Conservation (phyloP, 92 coral and sea anemone genomes). For the Porites evermanni region DNA sequence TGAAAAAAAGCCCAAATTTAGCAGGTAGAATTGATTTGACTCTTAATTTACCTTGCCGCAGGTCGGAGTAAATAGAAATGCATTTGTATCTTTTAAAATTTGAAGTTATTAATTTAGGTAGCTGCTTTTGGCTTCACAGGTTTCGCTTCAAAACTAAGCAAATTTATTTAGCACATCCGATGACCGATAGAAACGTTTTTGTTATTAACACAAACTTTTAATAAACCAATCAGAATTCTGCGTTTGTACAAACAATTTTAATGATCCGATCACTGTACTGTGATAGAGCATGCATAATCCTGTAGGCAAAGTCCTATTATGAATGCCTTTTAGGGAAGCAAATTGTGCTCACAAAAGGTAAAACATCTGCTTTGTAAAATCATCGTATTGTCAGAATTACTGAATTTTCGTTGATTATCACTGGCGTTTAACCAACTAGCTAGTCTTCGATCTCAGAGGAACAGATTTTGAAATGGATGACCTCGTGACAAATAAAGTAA, state of each 20-base stretch:
- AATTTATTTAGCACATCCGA: constrained; percentile 15
- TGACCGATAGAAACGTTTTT: neutral
- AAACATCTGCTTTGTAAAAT: constrained; percentile 22
- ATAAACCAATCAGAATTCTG: constrained; percentile 6
- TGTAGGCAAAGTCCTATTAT: neutral
- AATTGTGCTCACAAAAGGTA: neutral
- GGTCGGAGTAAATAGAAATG: neutral
- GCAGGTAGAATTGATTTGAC: too few species aligned
- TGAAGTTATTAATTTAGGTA: neutral
- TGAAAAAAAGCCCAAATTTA: neutral
- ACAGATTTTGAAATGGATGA: constrained; percentile 54
- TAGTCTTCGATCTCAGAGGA: neutral
- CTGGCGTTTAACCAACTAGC: neutral
- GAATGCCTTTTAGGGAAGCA: neutral
- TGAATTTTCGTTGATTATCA: neutral
- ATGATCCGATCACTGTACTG: neutral
- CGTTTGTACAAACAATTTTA: neutral
- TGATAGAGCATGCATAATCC: neutral
- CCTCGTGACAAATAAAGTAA: constrained; percentile 57
- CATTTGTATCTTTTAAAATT: neutral
- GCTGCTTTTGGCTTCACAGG: neutral
- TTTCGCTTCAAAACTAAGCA: neutral
- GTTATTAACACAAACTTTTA: constrained; percentile 18
- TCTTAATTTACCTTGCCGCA: too few species aligned
- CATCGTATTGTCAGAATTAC: neutral